phyloP scores from a whole-genome alignment of 2,888 invertebrate species.

The Caenorhabditis parvicauda region DNA sequence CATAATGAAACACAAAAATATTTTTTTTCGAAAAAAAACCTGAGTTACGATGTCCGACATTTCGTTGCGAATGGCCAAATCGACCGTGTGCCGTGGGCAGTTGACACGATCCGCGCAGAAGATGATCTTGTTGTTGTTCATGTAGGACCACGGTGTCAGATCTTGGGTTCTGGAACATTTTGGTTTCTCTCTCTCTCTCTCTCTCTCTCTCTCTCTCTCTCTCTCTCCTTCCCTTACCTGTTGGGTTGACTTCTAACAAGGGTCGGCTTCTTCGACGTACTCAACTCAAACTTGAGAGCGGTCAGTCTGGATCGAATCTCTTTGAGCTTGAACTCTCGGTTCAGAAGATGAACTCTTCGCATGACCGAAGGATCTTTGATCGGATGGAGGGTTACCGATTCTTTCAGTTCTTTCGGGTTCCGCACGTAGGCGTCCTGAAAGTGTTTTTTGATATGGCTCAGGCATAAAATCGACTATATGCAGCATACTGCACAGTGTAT shows the following conservation, averaged over 20 bases:
- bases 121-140: constrained; percentile 68
- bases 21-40: constrained; percentile 33
- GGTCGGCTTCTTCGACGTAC: constrained; percentile 26
- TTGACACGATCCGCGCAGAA: constrained; percentile 78
- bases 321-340: constrained; percentile 37
- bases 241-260: constrained; percentile 32
- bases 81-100: constrained; percentile 85
- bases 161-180: constrained; percentile 69
- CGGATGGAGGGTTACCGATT: constrained; percentile 92
- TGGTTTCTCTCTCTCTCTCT: neutral
- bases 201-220: too few relatives aligned
- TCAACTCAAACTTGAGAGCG: constrained; percentile 34
- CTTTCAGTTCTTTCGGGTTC: constrained; percentile 86
- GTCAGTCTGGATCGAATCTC: constrained; percentile 36
- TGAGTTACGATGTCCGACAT: constrained; percentile 76
- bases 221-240: constrained; percentile 34
- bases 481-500: too few relatives aligned
- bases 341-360: constrained; percentile 38
- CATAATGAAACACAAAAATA: too few relatives aligned
- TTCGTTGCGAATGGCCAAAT: constrained; percentile 78
- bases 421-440: too few relatives aligned
- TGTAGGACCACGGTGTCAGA: constrained; percentile 81
- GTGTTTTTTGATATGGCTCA: too few relatives aligned
- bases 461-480: neutral
- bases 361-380: constrained; percentile 79